Conservation (phyloP, 2,113 vertebrate species). For the Tamias sibiricus region DNA sequence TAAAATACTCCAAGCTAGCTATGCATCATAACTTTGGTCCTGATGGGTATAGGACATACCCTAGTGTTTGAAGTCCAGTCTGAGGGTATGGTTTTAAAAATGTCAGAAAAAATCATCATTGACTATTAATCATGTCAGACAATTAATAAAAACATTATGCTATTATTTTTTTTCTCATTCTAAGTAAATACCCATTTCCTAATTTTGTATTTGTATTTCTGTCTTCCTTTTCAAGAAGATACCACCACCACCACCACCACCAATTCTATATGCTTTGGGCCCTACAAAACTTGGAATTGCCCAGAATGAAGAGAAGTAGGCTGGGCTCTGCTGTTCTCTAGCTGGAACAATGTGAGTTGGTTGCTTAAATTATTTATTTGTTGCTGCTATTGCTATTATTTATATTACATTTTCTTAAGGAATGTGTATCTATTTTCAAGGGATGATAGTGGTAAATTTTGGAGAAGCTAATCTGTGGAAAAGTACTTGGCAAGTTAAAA, state of each 20-base stretch:
- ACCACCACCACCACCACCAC: too few relatives aligned
- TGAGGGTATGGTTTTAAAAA: neutral
- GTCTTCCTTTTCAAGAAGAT: neutral
- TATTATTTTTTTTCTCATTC: neutral
- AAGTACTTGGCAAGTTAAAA: neutral
- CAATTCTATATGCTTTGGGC: neutral
- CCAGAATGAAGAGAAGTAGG: neutral
- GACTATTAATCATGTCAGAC: neutral
- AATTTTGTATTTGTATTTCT: neutral
- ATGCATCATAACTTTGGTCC: neutral
- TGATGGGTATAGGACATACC: neutral
- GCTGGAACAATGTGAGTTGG: neutral
- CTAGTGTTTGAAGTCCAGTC: neutral
- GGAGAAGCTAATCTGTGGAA: neutral
- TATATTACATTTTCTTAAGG: neutral
- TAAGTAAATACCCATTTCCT: neutral
- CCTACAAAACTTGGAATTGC: neutral
- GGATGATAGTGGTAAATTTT: neutral
- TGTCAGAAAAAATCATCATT: neutral
- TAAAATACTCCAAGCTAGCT: neutral
- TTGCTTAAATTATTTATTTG: constrained; percentile 1
- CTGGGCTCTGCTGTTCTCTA: neutral
- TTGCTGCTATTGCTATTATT: neutral
- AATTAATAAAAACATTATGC: neutral
- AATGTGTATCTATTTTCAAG: neutral